Evolutionary conservation across 2,113 vertebrate genomes (phyloP), one percentile per base, ranked within the genome.

Genomic region (Otolemur garnettii): DNA sequence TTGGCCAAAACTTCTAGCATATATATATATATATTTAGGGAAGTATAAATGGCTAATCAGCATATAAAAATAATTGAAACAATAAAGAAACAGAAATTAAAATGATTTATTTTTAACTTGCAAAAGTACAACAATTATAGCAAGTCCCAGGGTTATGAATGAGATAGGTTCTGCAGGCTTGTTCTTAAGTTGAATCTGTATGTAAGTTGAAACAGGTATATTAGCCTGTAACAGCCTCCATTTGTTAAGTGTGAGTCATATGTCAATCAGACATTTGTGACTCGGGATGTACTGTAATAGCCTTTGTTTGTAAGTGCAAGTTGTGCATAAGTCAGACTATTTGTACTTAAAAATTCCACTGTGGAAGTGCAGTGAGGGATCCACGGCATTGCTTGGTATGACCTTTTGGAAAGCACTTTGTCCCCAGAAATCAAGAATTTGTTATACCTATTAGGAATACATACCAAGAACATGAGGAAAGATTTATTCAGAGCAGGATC

Each of bases 321-420:
- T 50, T 50, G 45, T 50, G 8, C 7, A 50, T 50, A 50, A 50
- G 45, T 50, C 45, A 50, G 45, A 50, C 9, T 50, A 50, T 50
- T 50, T 50, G 45, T 50, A 50, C 22, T 17, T 57, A 55, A 87
- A 38, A 78, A 74, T 12, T 64, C 22, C 1, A 10, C 8, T 57
- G n/a, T 53, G 38, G n/a, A 4, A 30, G 8, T 30, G 2, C 18
- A n/a, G 17, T 60, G 50, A 60, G 28, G 6, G 2, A 35, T 3
- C 5, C 11, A 69, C 7, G 62, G 66, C 0, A 0, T 15, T 21
- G 0, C 0, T 45, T 5, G 15, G 12, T 24, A 9, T 6, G 1
- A 57, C 1, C 21, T 71, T 82, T 59, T 15, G 0, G 45, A 74
- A 66, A 62, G 35, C 5, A 5, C 35, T 57, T 66, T 18, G 19